A percentile compares a stretch with the other conserved stretches of the same genome.
These are phyloP conservation scores for Balearica regulorum DNA, from an alignment of 2,797 vertebrate species.

Conservation along the genomic window DNA sequence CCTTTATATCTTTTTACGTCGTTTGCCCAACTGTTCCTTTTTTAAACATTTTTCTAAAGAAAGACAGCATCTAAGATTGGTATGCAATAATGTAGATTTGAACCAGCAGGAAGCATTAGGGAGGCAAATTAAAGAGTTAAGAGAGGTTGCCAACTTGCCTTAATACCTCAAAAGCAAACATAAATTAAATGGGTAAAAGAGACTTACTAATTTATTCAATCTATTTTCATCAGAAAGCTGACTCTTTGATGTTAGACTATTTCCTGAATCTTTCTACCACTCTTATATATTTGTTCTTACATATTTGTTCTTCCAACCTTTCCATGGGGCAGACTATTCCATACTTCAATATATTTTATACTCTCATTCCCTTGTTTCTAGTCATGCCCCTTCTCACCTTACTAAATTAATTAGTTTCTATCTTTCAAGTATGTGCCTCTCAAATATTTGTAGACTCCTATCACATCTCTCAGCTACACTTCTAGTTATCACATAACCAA, in stretches of 20 bases:
- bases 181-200: constrained; percentile 3
- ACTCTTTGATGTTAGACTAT: constrained; percentile 18
- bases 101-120: neutral
- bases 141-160: neutral
- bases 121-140: constrained; percentile 3
- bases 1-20: neutral
- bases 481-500: neutral
- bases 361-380: constrained; percentile 17
- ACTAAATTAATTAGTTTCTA: neutral
- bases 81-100: neutral
- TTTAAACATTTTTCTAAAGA: neutral
- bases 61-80: neutral
- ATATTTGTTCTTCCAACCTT: neutral
- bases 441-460: constrained; percentile 18
- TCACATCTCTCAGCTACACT: neutral
- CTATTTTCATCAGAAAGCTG: constrained; percentile 11
- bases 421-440: neutral
- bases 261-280: neutral
- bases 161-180: constrained; percentile 31
- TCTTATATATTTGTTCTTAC: neutral
- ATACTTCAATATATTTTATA: neutral
- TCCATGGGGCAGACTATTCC: neutral
- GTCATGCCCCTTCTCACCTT: neutral
- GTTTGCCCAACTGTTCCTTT: neutral
- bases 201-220: constrained; percentile 12